phyloP scores from a whole-genome alignment of 2,113 vertebrate genomes.

The Fulica atra region DNA sequence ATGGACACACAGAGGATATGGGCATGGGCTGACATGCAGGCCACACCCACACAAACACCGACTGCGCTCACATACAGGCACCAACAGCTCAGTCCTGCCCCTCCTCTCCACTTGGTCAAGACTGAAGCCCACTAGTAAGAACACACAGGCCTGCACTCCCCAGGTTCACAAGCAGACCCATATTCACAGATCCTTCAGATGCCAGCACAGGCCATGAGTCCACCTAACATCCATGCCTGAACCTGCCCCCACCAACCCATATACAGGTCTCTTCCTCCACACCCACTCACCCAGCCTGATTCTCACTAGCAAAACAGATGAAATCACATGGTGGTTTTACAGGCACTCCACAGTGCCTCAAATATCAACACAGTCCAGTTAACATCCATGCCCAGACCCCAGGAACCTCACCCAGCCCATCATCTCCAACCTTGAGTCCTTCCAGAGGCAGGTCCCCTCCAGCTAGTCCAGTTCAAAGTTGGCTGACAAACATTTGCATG shows the following conservation, averaged over 20 bases:
- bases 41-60: neutral
- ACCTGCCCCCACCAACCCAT: too few relatives aligned
- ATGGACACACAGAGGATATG: neutral
- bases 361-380: neutral
- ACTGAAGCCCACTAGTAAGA: neutral
- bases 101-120: neutral
- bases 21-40: neutral
- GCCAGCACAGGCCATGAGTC: neutral
- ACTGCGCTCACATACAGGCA: too few relatives aligned
- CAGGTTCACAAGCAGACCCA: neutral
- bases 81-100: fast-evolving
- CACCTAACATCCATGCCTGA: neutral
- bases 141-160: neutral
- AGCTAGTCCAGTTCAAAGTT: neutral
- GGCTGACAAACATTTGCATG: neutral
- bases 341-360: neutral
- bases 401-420: neutral
- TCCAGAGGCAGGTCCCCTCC: neutral
- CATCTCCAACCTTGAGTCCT: neutral
- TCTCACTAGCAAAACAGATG: neutral
- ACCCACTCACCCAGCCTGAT: neutral
- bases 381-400: neutral
- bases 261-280: neutral
- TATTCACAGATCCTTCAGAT: neutral
- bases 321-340: neutral